Conservation (phyloP, 2,113 vertebrate genomes). For the Sinocyclocheilus rhinocerous region DNA sequence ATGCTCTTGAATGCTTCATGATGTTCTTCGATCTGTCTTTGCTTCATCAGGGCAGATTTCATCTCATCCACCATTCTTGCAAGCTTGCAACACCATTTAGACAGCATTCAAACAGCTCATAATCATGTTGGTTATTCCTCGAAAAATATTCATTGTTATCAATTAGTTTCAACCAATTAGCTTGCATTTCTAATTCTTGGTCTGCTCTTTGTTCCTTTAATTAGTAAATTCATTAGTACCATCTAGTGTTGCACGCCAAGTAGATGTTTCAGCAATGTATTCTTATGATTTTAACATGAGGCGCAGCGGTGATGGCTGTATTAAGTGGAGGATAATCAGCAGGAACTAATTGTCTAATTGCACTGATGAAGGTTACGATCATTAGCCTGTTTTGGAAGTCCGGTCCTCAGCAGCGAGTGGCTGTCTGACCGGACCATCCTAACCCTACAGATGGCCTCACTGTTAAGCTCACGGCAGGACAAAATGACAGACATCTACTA, state of each 20-base stretch:
- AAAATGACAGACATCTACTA: conserved; percentile 28
- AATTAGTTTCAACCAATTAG: conserved; percentile 69
- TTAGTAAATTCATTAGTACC: conserved; percentile 76
- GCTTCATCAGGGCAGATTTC: too few relatives aligned
- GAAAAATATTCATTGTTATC: conserved; percentile 40
- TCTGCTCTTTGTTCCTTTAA: conserved; percentile 69
- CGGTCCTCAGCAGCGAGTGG: conserved; percentile 49
- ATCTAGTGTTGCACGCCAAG: conserved; percentile 58
- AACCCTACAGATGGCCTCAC: conserved; percentile 54
- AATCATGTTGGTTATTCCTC: conserved; percentile 45
- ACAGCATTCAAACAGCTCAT: conserved; percentile 34
- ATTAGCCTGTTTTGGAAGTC: conserved; percentile 70
- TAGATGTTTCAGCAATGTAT: conserved; percentile 73
- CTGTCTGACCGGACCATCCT: conserved; percentile 61
- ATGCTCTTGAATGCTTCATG: background rate
- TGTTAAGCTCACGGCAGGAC: conserved; percentile 42
- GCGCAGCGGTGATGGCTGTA: conserved; percentile 78
- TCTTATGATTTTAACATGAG: conserved; percentile 71
- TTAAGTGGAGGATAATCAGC: conserved; percentile 80
- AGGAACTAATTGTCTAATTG: conserved; percentile 84
- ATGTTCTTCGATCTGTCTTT: background rate
- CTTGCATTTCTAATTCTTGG: conserved; percentile 70
- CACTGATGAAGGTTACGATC: conserved; percentile 64
- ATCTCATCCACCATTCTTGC: background rate
- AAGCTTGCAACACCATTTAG: background rate